Base-by-base conservation (phyloP, 2,113 vertebrate species). In the Centropus bengalensis region DNA sequence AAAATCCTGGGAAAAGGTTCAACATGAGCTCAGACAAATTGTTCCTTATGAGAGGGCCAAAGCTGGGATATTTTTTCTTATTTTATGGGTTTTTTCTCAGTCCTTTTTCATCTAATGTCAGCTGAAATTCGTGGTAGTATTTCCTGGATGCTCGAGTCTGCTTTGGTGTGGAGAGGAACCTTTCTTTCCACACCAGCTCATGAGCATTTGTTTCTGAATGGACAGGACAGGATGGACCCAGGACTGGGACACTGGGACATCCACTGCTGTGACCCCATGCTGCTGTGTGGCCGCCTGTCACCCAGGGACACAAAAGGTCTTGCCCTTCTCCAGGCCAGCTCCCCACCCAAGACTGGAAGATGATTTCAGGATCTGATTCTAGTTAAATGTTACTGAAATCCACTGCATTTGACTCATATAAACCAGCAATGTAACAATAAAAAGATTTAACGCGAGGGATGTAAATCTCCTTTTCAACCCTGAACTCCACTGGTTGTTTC, bases 1-100 rank as follows among this genome's bases (percentile, higher is more conserved):
- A 96, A 96, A 97, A 96, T 92, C 87, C 82, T 77, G 91, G 93
- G 96, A 80, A 95, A 91, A 91, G 63, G 14, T 82, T 94, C 95
- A 95, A 56, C 33, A 44, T 64, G 94, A 97, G 89, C 93, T 94
- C 94, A 92, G 93, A 89, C 51, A 83, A 85, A 83, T 0, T 86
- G 78, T 60, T 95, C 93, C 89, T 91, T 15, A 60, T 0, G 0
- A 5, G n/a, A 74, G 45, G 71, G 87, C 89, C 94, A 91, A 52
- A 55, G 70, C 59, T 69, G 82, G 14, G 47, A 14, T 52, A 28
- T 4, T 32, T 59, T 40, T 12, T 60, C 36, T 47, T 33, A 49
- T 49, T 49, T 49, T 49, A 49, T 49, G 47, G 21, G 47, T 55
- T 60, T 11, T 30, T 16, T 26, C 52, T 55, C 2, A 0, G 27